Evolutionary conservation across 2,888 invertebrate species (phyloP).

Genomic region (Nephrotoma flavescens): DNA sequence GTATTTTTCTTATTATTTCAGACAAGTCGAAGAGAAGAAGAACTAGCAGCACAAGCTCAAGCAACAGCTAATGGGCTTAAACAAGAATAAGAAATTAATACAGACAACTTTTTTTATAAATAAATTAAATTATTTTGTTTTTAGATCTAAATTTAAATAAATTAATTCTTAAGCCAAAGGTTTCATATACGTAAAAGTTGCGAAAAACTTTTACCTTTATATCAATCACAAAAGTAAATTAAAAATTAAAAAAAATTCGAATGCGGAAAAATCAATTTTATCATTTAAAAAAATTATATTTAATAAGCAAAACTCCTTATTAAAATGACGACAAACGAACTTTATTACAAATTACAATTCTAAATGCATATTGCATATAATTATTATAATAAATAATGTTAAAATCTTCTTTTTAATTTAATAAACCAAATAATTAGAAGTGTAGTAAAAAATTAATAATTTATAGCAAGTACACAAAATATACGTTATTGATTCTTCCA

Average conservation of each 20-base stretch:
- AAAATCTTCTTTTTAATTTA: no score
- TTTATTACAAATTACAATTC: background rate
- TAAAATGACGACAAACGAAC: background rate
- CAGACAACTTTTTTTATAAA: background rate
- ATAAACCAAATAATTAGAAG: no score
- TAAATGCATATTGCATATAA: background rate
- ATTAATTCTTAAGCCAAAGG: background rate
- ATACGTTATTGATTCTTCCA: background rate
- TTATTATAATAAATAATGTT: background rate
- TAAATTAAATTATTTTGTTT: background rate
- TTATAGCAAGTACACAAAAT: background rate
- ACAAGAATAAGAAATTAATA: slow-evolving; percentile 34
- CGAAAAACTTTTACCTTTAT: background rate
- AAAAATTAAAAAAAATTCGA: slow-evolving; percentile 10
- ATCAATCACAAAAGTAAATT: slow-evolving; percentile 1
- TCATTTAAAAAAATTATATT: background rate
- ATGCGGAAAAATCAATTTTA: slow-evolving; percentile 6
- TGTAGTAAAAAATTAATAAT: no score
- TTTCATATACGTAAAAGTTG: background rate
- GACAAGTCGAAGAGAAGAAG: slow-evolving; percentile 41
- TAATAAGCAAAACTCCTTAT: background rate
- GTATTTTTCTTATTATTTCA: slow-evolving; percentile 26
- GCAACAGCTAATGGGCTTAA: slow-evolving; percentile 47
- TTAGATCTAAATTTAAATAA: background rate
- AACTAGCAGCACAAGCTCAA: slow-evolving; percentile 31